Percentiles rank a stretch among this genome's conserved stretches.
Conservation (phyloP, 2,113 vertebrate genomes). For the Alouatta palliata region DNA sequence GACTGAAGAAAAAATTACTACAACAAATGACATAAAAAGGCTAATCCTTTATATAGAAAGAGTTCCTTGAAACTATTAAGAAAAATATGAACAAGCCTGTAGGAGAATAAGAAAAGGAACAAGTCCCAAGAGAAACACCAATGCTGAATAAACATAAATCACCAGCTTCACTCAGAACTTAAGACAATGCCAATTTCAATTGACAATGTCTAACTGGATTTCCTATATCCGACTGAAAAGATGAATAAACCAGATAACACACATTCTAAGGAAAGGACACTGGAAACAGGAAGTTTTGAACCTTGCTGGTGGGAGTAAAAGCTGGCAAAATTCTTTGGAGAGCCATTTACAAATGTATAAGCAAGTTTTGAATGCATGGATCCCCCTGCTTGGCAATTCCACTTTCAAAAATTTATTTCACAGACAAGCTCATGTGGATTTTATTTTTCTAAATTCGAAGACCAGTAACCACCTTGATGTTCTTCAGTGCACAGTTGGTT, state of each 20-base stretch:
- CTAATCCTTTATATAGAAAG: not conserved
- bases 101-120: slow-evolving; percentile 22
- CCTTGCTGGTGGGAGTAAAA: not conserved
- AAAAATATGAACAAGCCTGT: not conserved
- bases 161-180: not conserved
- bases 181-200: not conserved
- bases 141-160: not conserved
- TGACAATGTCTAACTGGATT: not conserved
- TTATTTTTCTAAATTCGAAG: not conserved
- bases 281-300: not conserved
- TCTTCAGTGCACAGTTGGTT: not conserved
- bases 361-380: not conserved
- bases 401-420: slow-evolving; percentile 2
- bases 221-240: not conserved
- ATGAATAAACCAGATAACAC: not conserved
- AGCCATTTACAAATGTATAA: not conserved
- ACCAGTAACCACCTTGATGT: not conserved
- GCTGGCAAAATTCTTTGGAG: not conserved
- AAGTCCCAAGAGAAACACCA: slow-evolving; percentile 16
- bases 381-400: not conserved
- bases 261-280: not conserved
- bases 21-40: not conserved
- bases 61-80: not conserved
- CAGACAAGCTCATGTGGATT: not conserved
- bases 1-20: not conserved